Conservation (phyloP, 2,888 invertebrate genomes). For the Metopia argyrocephala region DNA sequence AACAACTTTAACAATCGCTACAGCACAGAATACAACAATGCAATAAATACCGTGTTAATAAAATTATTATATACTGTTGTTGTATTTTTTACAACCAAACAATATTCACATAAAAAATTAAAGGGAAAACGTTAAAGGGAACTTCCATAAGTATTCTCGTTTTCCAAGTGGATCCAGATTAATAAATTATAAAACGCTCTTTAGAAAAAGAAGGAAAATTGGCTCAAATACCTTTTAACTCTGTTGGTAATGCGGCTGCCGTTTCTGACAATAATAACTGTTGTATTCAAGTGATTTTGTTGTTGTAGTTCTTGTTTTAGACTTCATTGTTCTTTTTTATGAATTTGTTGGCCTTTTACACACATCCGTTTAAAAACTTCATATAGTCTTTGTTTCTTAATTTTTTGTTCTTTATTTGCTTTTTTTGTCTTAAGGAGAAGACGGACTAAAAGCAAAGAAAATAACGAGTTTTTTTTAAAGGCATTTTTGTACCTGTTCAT, state of each 20-base stretch:
- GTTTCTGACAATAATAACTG: constrained; percentile 1
- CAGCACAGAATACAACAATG: constrained; percentile 9
- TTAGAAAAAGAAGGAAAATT: constrained; percentile 10
- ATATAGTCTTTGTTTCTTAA: constrained; percentile 52
- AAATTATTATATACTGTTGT: constrained; percentile 44
- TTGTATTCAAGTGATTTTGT: constrained; percentile 1
- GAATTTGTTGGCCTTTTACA: constrained; percentile 35
- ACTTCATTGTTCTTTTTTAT: not conserved
- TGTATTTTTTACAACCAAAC: not conserved
- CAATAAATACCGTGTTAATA: constrained; percentile 35
- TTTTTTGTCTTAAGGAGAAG: constrained; percentile 6
- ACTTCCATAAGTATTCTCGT: constrained; percentile 14
- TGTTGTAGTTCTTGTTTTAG: constrained; percentile 6
- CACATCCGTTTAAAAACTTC: constrained; percentile 53
- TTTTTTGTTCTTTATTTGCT: not conserved
- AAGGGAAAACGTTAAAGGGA: constrained; percentile 1
- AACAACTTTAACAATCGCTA: not conserved
- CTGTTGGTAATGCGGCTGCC: constrained; percentile 12
- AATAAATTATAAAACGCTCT: constrained; percentile 47
- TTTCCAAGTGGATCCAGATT: constrained; percentile 27
- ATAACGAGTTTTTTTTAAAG: not conserved
- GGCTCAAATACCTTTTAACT: constrained; percentile 26
- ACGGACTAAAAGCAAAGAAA: not conserved
- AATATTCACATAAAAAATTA: not conserved
- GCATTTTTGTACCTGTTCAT: constrained; percentile 36